Percentiles rank a stretch among this genome's conserved stretches.
Conservation (phyloP, 2,797 vertebrate species). For the Coilia nasus region DNA sequence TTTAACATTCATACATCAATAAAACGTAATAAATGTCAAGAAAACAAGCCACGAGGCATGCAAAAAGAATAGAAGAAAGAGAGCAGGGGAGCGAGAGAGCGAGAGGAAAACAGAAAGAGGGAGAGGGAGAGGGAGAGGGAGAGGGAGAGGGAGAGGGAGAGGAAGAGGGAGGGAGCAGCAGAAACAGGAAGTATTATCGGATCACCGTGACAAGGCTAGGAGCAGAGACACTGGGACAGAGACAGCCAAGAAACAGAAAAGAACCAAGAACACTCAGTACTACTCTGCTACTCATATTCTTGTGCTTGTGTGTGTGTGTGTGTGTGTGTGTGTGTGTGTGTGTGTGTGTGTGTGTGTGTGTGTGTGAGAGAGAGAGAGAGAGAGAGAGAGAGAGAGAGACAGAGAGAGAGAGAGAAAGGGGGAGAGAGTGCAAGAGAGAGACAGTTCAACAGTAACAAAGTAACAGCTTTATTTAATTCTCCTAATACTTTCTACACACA, state of each 20-base stretch:
- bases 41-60: neutral
- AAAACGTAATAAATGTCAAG: too few relatives aligned
- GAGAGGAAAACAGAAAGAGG: neutral
- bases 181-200: neutral
- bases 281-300: neutral
- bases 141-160: neutral
- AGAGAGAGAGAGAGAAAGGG: too few relatives aligned
- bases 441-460: too few relatives aligned
- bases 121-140: neutral
- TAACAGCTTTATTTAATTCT: too few relatives aligned
- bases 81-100: neutral
- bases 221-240: neutral
- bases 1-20: too few relatives aligned
- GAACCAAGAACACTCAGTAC: neutral
- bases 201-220: neutral
- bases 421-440: too few relatives aligned
- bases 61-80: neutral
- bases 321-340: neutral
- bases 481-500: too few relatives aligned
- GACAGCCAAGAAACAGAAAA: neutral
- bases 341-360: neutral
- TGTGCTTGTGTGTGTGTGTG: neutral
- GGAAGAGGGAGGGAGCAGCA: neutral
- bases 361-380: too few relatives aligned
- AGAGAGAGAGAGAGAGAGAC: too few relatives aligned